Conservation (phyloP, 2,888 invertebrate genomes). For the Phyto melanocephala region DNA sequence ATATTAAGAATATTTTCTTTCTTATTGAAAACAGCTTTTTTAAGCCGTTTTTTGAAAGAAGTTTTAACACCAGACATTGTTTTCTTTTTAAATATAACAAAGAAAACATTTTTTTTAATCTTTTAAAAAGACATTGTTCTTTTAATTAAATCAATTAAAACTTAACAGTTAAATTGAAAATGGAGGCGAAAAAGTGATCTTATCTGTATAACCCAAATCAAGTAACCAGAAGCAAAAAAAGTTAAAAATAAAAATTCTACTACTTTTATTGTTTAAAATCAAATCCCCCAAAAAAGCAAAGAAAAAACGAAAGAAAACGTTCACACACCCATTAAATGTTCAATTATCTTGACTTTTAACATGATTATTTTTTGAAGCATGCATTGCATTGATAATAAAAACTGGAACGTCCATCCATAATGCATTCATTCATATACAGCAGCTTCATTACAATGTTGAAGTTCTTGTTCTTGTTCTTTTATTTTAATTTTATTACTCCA, state of each 20-base stretch:
- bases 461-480: background rate
- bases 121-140: conserved; percentile 12
- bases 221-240: background rate
- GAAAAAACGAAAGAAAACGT: conserved; percentile 20
- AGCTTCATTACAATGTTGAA: conserved; percentile 30
- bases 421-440: background rate
- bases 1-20: too few species aligned
- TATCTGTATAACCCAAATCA: conserved; percentile 54
- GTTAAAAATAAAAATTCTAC: background rate
- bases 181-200: background rate
- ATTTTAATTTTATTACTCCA: conserved; percentile 50
- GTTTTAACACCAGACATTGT: conserved; percentile 12
- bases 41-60: too few species aligned
- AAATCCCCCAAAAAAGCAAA: background rate
- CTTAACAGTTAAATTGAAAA: background rate
- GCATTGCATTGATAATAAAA: background rate
- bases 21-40: too few species aligned
- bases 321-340: conserved; percentile 58
- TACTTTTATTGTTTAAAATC: background rate
- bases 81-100: background rate
- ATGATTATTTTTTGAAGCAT: background rate
- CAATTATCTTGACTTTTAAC: conserved; percentile 36
- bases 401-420: background rate
- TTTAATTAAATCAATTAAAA: conserved; percentile 50
- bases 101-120: background rate